Base-by-base conservation (phyloP, 2,888 invertebrate genomes). In the Synergus itoensis region DNA sequence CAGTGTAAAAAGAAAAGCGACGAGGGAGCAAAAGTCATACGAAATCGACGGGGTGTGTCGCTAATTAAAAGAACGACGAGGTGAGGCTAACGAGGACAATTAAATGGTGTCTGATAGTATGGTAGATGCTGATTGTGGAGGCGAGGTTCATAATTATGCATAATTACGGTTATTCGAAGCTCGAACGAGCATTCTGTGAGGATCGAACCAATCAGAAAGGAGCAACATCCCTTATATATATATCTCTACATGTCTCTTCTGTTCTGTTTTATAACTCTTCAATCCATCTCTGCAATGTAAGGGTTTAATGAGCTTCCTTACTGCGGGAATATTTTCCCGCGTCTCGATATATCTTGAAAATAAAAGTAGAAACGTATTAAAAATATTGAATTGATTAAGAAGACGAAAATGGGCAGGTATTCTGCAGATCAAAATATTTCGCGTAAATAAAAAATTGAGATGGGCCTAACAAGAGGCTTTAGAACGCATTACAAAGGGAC, bases 41-140 rank as follows among this genome's bases (percentile, higher is more conserved):
- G 84, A 75, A 81, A 82, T 82, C 83, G 85, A 60, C 84, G 85
- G 84, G 83, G 84, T 84, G 85, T 84, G 83, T 83, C 81, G 85
- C 85, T 86, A 86, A 86, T 86, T 86, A 85, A 84, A 85, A 85
- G 80, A 81, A 82, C 77, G 81, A 78, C 81, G 81, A 77, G 81
- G 80, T 81, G 79, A 79, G 80, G 77, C 81, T 85, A 84, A 85
- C 86, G 84, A 85, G 84, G 84, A 86, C 86, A 85, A 85, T 86
- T 86, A 86, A 84, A 82, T 83, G 81, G 77, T 69, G 80, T 77
- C 79, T 82, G 80, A 77, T 82, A 83, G 81, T 80, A 84, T 73
- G 81, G 80, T 82, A 80, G 79, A 80, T 82, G 82, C 81, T 81
- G 80, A 69, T 69, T 69, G 69, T 69, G 48, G 63, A 80, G 78